Conservation (phyloP, 1,140 invertebrate genomes). For the Meloidogyne exigua region DNA sequence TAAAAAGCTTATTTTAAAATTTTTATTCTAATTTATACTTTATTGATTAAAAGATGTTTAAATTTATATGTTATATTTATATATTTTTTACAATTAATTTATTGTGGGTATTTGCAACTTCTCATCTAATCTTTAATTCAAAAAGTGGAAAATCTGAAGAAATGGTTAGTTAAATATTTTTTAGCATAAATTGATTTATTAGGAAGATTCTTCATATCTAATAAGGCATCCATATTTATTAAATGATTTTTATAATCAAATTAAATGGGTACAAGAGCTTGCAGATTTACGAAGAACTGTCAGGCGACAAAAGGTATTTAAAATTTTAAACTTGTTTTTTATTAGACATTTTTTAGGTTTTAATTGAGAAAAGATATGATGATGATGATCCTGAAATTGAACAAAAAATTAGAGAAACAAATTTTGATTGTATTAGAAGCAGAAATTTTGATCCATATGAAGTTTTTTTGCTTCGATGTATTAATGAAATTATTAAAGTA, state of each 20-base stretch:
- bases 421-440: slow-evolving; percentile 23
- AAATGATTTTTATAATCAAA: slow-evolving; percentile 8
- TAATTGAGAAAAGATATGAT: slow-evolving; percentile 13
- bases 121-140: slow-evolving; percentile 7
- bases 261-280: slow-evolving; percentile 12
- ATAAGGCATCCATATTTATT: slow-evolving; percentile 10
- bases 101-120: background rate
- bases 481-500: slow-evolving; percentile 16
- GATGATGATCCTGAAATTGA: slow-evolving; percentile 33
- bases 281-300: background rate
- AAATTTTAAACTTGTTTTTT: background rate
- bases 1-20: background rate
- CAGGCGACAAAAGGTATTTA: slow-evolving; percentile 4
- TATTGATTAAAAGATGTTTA: background rate
- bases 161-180: background rate
- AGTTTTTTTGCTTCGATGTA: slow-evolving; percentile 17
- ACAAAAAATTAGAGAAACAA: slow-evolving; percentile 15
- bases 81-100: background rate
- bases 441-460: slow-evolving; percentile 15
- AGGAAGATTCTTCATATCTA: slow-evolving; percentile 12
- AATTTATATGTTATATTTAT: background rate
- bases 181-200: background rate
- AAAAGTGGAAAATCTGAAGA: background rate
- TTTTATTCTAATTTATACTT: background rate
- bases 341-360: background rate